phyloP scores from a whole-genome alignment of 92 coral and sea anemone species.

The Metridium senile region DNA sequence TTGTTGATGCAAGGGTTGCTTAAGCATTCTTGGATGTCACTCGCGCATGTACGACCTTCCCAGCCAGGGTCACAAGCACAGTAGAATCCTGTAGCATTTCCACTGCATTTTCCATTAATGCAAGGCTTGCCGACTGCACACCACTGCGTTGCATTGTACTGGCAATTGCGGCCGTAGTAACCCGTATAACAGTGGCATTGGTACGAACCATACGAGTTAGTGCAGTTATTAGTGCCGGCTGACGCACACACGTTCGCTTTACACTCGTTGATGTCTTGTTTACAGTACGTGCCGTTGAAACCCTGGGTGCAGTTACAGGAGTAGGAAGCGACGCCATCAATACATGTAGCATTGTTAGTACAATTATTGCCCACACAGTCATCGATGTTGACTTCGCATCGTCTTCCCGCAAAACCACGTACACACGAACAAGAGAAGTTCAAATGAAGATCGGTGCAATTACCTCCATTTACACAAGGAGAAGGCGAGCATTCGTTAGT shows the following conservation, averaged over 20 bases:
- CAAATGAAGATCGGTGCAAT: slow-evolving; percentile 70
- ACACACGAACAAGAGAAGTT: slow-evolving; percentile 75
- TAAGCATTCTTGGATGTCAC: slow-evolving; percentile 79
- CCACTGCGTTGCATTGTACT: slow-evolving; percentile 62
- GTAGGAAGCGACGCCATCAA: slow-evolving; percentile 65
- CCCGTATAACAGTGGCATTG: slow-evolving; percentile 63
- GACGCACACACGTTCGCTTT: slow-evolving; percentile 47
- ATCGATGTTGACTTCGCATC: slow-evolving; percentile 71
- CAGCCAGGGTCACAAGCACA: slow-evolving; percentile 67
- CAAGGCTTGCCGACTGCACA: slow-evolving; percentile 57
- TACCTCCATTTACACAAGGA: slow-evolving; percentile 81
- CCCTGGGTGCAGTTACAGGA: slow-evolving; percentile 81
- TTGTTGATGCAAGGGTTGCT: slow-evolving; percentile 70
- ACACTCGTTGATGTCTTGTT: slow-evolving; percentile 83
- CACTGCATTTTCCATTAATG: slow-evolving; percentile 57
- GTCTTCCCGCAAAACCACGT: slow-evolving; percentile 70
- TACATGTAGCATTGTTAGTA: slow-evolving; percentile 73
- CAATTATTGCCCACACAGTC: slow-evolving; percentile 70
- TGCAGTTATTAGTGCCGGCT: slow-evolving; percentile 57
- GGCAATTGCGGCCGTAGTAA: slow-evolving; percentile 61
- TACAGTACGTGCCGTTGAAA: slow-evolving; percentile 77
- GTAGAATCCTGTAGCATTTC: slow-evolving; percentile 64
- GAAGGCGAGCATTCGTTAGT: slow-evolving; percentile 77
- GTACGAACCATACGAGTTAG: slow-evolving; percentile 62
- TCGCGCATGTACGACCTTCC: slow-evolving; percentile 51